Evolutionary conservation across 1,140 invertebrate species (phyloP), one percentile per base, ranked within the genome.

Genomic region (Anastrepha obliqua): DNA sequence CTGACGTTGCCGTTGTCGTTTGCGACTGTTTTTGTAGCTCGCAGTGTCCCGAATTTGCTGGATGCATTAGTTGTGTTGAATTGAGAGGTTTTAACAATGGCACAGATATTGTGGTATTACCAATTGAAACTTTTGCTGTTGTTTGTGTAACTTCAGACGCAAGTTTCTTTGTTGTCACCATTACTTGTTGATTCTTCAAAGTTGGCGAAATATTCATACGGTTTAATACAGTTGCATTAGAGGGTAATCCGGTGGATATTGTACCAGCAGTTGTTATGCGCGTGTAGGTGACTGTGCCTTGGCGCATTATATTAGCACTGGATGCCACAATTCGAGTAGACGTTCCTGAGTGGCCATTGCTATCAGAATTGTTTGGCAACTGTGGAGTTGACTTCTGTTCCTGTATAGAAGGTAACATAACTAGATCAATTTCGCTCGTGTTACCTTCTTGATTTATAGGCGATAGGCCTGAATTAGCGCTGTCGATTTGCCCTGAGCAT

Each of bases 71-170:
- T 59, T 90, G 85, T 62, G 90, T 51, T 29, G 89, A 88, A 60
- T 78, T 88, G 67, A 94, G 89, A 64, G 93, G 94, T 89, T 95
- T 95, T n/a, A 95, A 89, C 62, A 95, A 92, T 8, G 95, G 95
- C 55, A 95, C 95, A 13, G 95, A 95, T 88, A 95, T 95, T 20
- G 94, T 95, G 89, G 95, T 94, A 89, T 95, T 95, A 13, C 94
- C 95, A 86, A 95, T 95, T 3, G 95, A 95, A 17, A 95, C 95
- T 42, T 93, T 93, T 47, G 93, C 92, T 85, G 92, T 92, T 8
- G 91, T 91, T 87, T 93, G 91, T 7, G 90, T 93, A 2, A 91
- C 90, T 67, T 92, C 91, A 13, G 90, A 64, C 17, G 65, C 65
- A 47, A 91, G 86, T 86, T 91, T 93, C 60, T 93, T 93, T 60